A percentile compares a stretch with the other conserved stretches of the same genome.
Conservation (phyloP, 2,888 invertebrate species). For the Volucella bombylans region DNA sequence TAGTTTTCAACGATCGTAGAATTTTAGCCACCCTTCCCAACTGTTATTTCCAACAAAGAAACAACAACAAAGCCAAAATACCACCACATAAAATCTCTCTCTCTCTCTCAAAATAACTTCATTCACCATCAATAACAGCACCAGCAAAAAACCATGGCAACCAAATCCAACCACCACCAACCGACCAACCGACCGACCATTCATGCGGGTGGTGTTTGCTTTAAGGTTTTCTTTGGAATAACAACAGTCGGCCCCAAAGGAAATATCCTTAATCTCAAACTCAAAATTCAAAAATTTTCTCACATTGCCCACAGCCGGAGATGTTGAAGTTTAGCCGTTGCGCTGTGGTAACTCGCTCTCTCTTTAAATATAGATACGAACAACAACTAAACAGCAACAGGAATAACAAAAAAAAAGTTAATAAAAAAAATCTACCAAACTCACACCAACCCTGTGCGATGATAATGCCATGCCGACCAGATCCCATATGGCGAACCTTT, state of each 20-base stretch:
- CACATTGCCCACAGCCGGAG: constrained; percentile 1
- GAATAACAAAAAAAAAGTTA: constrained; percentile 1
- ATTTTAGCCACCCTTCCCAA: constrained; percentile 58
- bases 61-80: constrained; percentile 21
- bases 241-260: too few species aligned
- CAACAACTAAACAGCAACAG: too few species aligned
- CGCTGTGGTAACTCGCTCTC: constrained; percentile 63
- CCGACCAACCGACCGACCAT: constrained; percentile 23
- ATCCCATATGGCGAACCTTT: constrained; percentile 66
- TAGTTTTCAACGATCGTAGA: constrained; percentile 37
- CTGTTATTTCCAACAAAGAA: constrained; percentile 65
- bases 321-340: constrained; percentile 32
- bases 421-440: constrained; percentile 47
- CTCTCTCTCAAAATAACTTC: too few species aligned
- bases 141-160: constrained; percentile 41
- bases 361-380: constrained; percentile 17
- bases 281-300: constrained; percentile 47
- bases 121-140: constrained; percentile 7
- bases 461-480: constrained; percentile 33
- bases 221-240: too few species aligned
- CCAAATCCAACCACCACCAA: background rate
- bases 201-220: constrained; percentile 46
- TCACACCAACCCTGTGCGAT: constrained; percentile 68
- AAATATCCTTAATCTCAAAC: too few species aligned
- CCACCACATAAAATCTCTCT: constrained; percentile 32